phyloP scores from a whole-genome alignment of 2,888 invertebrate genomes.

The Axea sp. region DNA sequence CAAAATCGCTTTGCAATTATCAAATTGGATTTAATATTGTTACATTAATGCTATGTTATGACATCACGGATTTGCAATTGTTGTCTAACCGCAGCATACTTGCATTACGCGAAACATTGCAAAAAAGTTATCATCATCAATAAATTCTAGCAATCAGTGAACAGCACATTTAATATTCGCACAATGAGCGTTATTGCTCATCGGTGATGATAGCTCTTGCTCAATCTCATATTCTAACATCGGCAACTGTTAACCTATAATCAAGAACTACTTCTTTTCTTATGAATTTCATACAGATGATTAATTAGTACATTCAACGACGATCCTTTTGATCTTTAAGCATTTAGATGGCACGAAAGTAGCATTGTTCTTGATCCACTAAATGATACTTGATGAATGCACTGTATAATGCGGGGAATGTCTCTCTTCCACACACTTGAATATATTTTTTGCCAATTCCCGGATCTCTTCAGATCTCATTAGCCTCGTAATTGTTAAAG shows the following conservation, averaged over 20 bases:
- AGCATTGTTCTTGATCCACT: slow-evolving; percentile 42
- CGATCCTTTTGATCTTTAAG: slow-evolving; percentile 45
- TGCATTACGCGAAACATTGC: slow-evolving; percentile 41
- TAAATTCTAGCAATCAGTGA: slow-evolving; percentile 19
- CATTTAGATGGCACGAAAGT: slow-evolving; percentile 34
- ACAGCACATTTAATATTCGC: slow-evolving; percentile 47
- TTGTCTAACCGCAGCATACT: slow-evolving; percentile 8
- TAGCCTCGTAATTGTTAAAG: slow-evolving; percentile 18
- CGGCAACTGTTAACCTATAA: slow-evolving; percentile 53
- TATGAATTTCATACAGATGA: slow-evolving; percentile 47
- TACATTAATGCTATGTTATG: slow-evolving; percentile 44
- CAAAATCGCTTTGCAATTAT: slow-evolving; percentile 29
- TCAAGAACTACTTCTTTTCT: slow-evolving; percentile 58
- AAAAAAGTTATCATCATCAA: slow-evolving; percentile 42
- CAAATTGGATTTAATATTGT: slow-evolving; percentile 42
- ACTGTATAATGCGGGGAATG: slow-evolving; percentile 2
- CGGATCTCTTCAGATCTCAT: slow-evolving; percentile 14
- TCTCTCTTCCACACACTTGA: slow-evolving; percentile 15
- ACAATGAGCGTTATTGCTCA: slow-evolving; percentile 58
- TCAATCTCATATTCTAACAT: slow-evolving; percentile 39
- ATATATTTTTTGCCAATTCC: slow-evolving; percentile 22
- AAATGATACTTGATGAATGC: slow-evolving; percentile 39
- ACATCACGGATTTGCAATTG: slow-evolving; percentile 24
- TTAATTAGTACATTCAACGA: slow-evolving; percentile 55
- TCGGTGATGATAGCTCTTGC: slow-evolving; percentile 50